These are phyloP conservation scores for Ornithoptera priamus DNA, from an alignment of 2,888 invertebrate genomes.

Conservation along the genomic window DNA sequence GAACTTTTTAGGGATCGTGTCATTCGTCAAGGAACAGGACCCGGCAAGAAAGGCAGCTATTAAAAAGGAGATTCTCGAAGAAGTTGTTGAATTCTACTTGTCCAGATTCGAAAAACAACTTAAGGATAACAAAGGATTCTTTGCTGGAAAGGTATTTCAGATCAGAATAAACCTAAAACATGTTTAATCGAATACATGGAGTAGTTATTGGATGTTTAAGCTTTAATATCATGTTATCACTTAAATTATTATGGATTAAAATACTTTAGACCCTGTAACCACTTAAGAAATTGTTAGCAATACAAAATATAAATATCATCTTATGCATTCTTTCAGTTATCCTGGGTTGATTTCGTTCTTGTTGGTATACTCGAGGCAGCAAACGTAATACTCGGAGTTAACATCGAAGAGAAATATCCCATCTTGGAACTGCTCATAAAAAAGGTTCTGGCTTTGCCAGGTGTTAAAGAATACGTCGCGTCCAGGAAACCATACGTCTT, in stretches of 20 bases:
- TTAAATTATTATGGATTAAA: too few relatives aligned
- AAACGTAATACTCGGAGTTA: slow-evolving; percentile 46
- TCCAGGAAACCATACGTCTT: slow-evolving; percentile 44
- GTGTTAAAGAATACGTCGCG: slow-evolving; percentile 62
- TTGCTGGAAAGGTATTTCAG: slow-evolving; percentile 54
- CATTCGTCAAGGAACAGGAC: slow-evolving; percentile 46
- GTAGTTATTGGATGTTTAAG: too few relatives aligned
- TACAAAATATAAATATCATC: too few relatives aligned
- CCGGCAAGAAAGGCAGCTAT: slow-evolving; percentile 44
- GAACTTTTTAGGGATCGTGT: slow-evolving; percentile 46
- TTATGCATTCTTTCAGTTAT: slow-evolving; percentile 45
- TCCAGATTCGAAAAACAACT: slow-evolving; percentile 61
- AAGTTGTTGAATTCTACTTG: slow-evolving; percentile 55
- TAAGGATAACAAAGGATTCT: slow-evolving; percentile 55
- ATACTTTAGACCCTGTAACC: too few relatives aligned
- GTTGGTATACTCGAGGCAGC: slow-evolving; percentile 57
- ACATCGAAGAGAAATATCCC: slow-evolving; percentile 59
- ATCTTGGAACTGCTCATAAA: slow-evolving; percentile 44
- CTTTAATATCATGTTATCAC: too few relatives aligned
- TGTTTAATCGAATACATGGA: too few relatives aligned
- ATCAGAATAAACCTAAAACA: too few relatives aligned
- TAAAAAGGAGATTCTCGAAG: slow-evolving; percentile 50
- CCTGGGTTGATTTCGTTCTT: slow-evolving; percentile 67
- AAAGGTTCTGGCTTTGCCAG: slow-evolving; percentile 51
- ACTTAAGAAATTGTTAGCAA: too few relatives aligned